Evolutionary conservation across 2,113 vertebrate genomes (phyloP).

Genomic region (Tupaia tana): DNA sequence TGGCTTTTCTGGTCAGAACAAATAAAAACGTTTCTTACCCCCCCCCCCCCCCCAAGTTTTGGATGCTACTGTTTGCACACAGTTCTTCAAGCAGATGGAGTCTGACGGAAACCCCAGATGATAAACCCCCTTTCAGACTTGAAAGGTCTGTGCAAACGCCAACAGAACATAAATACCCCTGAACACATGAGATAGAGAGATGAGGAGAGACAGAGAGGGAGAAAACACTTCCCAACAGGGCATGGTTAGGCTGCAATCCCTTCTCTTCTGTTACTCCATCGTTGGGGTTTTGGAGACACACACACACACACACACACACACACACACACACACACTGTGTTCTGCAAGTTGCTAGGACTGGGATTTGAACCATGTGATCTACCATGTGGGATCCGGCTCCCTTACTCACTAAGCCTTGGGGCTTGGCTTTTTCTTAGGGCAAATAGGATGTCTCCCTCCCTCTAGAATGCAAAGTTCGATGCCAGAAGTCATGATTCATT

Average conservation of each 20-base stretch:
- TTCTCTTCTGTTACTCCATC: no score
- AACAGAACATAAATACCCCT: not conserved
- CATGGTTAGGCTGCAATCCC: no score
- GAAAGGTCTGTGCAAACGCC: slow-evolving; percentile 10
- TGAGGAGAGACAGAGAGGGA: not conserved
- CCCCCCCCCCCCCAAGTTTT: slow-evolving; percentile 20
- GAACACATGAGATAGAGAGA: not conserved
- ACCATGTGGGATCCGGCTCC: no score
- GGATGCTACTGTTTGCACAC: slow-evolving; percentile 68
- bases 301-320: no score
- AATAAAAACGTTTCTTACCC: slow-evolving; percentile 52
- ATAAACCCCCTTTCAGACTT: not conserved
- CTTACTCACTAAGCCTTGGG: no score
- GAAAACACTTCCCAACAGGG: not conserved
- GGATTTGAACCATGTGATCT: no score
- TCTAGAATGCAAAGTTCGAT: fast-evolving
- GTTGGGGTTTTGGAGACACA: no score
- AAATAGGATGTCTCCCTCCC: not conserved
- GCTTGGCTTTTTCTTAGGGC: not conserved
- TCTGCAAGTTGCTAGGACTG: no score
- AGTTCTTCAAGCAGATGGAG: slow-evolving; percentile 73
- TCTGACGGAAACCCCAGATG: slow-evolving; percentile 58
- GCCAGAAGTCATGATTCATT: not conserved
- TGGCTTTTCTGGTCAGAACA: slow-evolving; percentile 62
- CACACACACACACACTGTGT: no score